Conservation (phyloP, 2,113 vertebrate genomes). For the Phrynosoma platyrhinos region DNA sequence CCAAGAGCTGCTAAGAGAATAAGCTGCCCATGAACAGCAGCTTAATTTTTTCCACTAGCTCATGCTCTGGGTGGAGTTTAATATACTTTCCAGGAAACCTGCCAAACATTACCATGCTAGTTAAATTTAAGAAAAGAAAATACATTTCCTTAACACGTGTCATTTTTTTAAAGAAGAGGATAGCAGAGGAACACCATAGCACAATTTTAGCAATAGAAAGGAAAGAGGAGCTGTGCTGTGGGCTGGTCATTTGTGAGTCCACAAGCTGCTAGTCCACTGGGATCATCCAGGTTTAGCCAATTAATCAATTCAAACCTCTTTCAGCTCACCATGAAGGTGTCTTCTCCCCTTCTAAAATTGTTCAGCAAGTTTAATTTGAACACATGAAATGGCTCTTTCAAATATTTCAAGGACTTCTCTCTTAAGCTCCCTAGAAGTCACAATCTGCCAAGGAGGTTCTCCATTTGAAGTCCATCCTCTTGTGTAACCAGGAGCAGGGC, state of each 20-base stretch:
- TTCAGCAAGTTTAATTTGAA: too few relatives aligned
- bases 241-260: background rate
- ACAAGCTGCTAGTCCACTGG: background rate
- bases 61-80: slow-evolving; percentile 46
- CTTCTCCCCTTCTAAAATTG: too few relatives aligned
- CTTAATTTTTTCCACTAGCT: slow-evolving; percentile 55
- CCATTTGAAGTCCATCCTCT: too few relatives aligned
- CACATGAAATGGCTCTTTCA: too few relatives aligned
- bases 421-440: too few relatives aligned
- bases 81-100: slow-evolving; percentile 68
- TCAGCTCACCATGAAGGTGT: too few relatives aligned
- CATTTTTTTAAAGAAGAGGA: background rate
- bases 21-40: background rate
- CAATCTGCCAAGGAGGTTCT: too few relatives aligned
- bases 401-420: too few relatives aligned
- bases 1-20: slow-evolving; percentile 64
- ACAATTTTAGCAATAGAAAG: background rate
- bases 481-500: too few relatives aligned
- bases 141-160: background rate
- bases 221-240: too few relatives aligned
- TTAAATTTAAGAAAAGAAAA: background rate
- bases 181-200: background rate
- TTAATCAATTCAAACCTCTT: background rate
- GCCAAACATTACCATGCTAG: slow-evolving; percentile 61
- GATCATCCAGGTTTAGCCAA: background rate